phyloP scores from a whole-genome alignment of 2,797 vertebrate genomes.

The Pantherophis alleghaniensis region DNA sequence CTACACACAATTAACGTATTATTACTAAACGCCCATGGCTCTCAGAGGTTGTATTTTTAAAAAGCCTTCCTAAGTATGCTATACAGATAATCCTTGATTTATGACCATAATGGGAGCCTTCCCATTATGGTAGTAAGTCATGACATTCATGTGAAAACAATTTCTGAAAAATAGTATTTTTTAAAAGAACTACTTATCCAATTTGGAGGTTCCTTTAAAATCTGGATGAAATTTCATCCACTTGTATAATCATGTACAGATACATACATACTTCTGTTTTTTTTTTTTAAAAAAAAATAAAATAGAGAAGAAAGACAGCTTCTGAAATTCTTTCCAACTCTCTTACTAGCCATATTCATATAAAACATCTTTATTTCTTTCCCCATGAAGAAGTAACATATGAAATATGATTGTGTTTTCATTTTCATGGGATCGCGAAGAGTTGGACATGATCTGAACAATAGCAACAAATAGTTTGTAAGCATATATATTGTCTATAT shows the following conservation, averaged over 20 bases:
- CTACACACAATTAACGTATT: background rate
- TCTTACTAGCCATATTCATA: background rate
- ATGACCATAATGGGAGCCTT: background rate
- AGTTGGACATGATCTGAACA: too few relatives aligned
- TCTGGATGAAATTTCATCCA: background rate
- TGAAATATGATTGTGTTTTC: background rate
- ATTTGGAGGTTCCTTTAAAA: background rate
- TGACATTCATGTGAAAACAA: background rate
- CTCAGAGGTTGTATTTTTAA: background rate
- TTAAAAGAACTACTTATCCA: background rate
- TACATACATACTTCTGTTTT: background rate
- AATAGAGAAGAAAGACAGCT: background rate
- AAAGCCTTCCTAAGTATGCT: background rate
- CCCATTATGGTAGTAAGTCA: background rate
- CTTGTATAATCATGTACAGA: background rate
- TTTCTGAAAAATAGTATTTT: background rate
- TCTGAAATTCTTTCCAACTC: background rate
- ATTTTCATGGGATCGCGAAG: background rate
- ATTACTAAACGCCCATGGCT: background rate
- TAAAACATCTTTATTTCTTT: background rate
- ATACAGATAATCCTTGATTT: background rate
- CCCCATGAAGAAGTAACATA: background rate
- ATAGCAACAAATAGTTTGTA: too few relatives aligned
- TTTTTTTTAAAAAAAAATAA: background rate
- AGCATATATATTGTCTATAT: too few relatives aligned